Base-by-base conservation (phyloP, 2,888 invertebrate species). In the Linhomoeus sp. region DNA sequence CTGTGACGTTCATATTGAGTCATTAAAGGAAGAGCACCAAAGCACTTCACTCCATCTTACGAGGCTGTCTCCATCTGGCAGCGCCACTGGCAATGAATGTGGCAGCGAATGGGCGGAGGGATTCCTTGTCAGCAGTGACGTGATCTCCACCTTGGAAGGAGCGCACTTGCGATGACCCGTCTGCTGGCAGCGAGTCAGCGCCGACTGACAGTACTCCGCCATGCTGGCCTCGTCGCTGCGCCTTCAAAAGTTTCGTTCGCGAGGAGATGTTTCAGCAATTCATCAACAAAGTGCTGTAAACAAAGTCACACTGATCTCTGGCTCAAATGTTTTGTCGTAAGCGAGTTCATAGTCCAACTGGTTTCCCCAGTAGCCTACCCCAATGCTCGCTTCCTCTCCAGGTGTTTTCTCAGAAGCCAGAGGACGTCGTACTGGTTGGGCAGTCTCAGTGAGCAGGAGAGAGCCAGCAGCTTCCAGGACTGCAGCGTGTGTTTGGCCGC, bases 71-170 rank as follows among this genome's bases (percentile, higher is more conserved):
- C 26, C 41, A 17, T 41, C 41, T 2, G 41, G 78, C 73, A 90
- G 80, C 64, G 90, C 90, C 36, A 94, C 88, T 2, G 94, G 92
- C 67, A 94, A 90, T 47, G 90, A 88, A 70, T 92, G 88, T 2
- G 92, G 92, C 57, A 88, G 72, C 26, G 87, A 86, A 70, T 92
- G 92, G 66, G 90, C 87, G 70, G 87, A 90, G 1, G 92, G 92
- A 71, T 94, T 92, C 69, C 92, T 86, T 56, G 90, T 73, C 50
- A 94, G 71, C 57, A 94, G 87, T n/a, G 72, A 70, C 17, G 90
- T 72, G 20, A 88, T 87, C 71, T 92, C 90, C 86, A 92, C 86
- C 12, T 87, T 73, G 0, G 87, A 90, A 0, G 88, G 88, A 61
- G 84, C 82, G 56, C 82, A 80, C 63, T 85, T 24, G 12, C 53